Evolutionary conservation across 2,797 vertebrate genomes (phyloP), one percentile per base, ranked within the genome.

Genomic region (Octomys mimax): DNA sequence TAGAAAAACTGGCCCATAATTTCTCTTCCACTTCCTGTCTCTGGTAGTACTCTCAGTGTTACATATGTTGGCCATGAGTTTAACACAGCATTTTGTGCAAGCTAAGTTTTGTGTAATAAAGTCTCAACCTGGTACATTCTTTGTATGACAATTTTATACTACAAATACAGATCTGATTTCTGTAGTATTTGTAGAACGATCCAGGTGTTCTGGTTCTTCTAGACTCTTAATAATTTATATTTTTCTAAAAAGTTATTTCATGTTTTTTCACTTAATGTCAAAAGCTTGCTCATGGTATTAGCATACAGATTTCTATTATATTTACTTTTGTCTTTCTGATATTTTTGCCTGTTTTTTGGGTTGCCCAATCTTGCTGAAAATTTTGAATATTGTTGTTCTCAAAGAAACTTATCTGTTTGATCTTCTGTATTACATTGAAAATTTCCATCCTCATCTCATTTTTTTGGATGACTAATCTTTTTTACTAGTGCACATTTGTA

Each of bases 241-340:
- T 95, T 94, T 92, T 83, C 89, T 92, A 95, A 24, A 49, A 94
- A 95, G n/a, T 88, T 84, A 91, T 75, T 94, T 87, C 28, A 89
- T 46, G 19, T 28, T 61, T 91, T 95, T 94, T 89, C 59, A 94
- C 84, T 90, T 77, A 88, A 18, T 95, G 84, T 64, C 75, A 95
- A 62, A 88, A 62, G 7, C 26, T 49, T 57, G 36, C 39, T 77
- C 3, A 28, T n/a, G 49, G 26, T 70, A 28, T 77, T 59, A 28
- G 42, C n/a, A 52, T 61, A 49, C 12, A 82, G 42, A 82, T 71
- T 81, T 95, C 70, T 59, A 62, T 31, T 75, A 28, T 31, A 88
- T 22, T 75, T 62, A 78, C 2, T 89, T 86, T 94, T 90, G 73
- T 18, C 84, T 92, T 88, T 24, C 52, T 61, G 21, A 54, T 54